Evolutionary conservation across 35 echinoderm and acorn worm species (phyloP), one percentile per base, ranked within the genome.

Genomic region (Holothuria glaberrima): DNA sequence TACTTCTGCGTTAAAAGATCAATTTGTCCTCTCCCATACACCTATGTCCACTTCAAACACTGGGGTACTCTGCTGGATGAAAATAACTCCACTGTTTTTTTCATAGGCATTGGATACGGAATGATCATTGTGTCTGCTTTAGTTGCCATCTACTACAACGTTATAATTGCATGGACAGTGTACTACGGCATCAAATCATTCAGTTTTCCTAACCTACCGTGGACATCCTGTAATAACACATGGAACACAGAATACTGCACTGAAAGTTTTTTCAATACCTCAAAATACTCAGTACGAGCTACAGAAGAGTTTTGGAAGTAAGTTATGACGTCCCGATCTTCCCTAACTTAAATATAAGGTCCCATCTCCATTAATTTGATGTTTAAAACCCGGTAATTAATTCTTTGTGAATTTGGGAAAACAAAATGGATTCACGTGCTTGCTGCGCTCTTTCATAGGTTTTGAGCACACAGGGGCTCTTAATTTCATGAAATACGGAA

Each of bases 81-180:
- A 46, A 4, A 5, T 46, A 5, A 46, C 44, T 46, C 44, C 44
- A 46, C 10, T 5, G 12, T 66, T 66, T 48, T 89, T 28, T 69
- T 25, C 17, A 10, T 29, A 24, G 95, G 95, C 73, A 61, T 98
- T 86, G 95, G 95, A 45, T 86, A 90, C 28, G 95, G 92, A 21
- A 98, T 98, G 95, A 44, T 98, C 12, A 71, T 98, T 5, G 75
- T 98, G 9, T 79, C 90, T n/a, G 46, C 26, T 0, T 67, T 94
- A 21, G 95, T 94, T 21, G 86, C 87, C 17, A 83, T 98, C 19
- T 98, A 94, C 90, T 98, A 98, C 82, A 98, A 98, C 81, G 90
- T 98, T 71, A 94, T 98, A 64, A 89, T 98, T 20, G 90, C 92
- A 0, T 98, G 90, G 86, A 94, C 95, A 17, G 88, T 98, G 18